Percentiles rank a stretch among this genome's conserved stretches.
These are phyloP conservation scores for Cryptophagus acutangulus DNA, from an alignment of 2,888 invertebrate species.

Conservation along the genomic window DNA sequence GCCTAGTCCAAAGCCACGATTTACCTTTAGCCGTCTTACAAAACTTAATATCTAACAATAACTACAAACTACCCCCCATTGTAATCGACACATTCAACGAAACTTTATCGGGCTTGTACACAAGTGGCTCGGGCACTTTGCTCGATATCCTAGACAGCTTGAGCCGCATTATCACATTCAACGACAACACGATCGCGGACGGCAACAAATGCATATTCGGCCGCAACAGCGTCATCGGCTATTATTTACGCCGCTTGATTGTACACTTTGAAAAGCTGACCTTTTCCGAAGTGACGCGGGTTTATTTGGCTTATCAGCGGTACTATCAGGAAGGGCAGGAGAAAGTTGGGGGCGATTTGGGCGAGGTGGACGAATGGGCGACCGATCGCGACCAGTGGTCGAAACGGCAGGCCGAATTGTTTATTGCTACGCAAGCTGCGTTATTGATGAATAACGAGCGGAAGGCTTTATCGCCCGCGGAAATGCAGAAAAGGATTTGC, in stretches of 20 bases:
- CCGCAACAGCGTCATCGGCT: conserved; percentile 65
- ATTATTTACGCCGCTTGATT: conserved; percentile 76
- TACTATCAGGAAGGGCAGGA: conserved; percentile 57
- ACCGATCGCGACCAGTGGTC: conserved; percentile 71
- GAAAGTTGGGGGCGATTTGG: background rate
- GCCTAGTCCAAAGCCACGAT: conserved; percentile 78
- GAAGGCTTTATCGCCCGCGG: conserved; percentile 69
- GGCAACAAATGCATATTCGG: conserved; percentile 45
- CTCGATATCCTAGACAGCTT: conserved; percentile 41
- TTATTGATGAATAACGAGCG: conserved; percentile 76
- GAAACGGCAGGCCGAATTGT: conserved; percentile 81
- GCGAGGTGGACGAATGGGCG: conserved; percentile 29
- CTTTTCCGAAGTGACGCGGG: conserved; percentile 74
- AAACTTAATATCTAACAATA: conserved; percentile 58
- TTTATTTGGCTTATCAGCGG: conserved; percentile 66
- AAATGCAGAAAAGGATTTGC: conserved; percentile 69
- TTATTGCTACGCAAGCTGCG: conserved; percentile 81
- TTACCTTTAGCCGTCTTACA: conserved; percentile 66
- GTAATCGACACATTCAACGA: conserved; percentile 58
- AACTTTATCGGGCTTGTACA: conserved; percentile 55
- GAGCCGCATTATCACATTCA: conserved; percentile 30
- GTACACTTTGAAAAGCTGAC: conserved; percentile 77
- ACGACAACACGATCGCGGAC: conserved; percentile 21
- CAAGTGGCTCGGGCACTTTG: conserved; percentile 49
- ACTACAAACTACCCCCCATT: conserved; percentile 55